Evolutionary conservation across 1,140 invertebrate genomes (phyloP).

Genomic region (Phocides pigmalion): DNA sequence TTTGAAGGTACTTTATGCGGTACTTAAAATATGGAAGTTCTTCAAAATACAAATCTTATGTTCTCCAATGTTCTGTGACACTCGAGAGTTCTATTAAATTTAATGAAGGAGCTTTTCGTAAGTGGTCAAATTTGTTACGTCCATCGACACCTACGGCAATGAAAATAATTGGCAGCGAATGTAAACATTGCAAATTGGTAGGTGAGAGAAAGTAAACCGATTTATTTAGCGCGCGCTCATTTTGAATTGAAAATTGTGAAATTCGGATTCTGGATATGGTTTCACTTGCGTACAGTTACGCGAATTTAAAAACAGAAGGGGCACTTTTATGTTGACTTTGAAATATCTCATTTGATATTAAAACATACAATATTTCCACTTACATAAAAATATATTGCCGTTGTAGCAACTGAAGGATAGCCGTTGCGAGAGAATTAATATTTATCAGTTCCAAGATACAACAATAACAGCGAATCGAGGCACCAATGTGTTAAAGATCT

Average conservation of each 20-base stretch:
- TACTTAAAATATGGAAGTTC: no score
- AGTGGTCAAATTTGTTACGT: slow-evolving; percentile 34
- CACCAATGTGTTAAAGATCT: slow-evolving; percentile 59
- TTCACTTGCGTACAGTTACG: slow-evolving; percentile 47
- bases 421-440: slow-evolving; percentile 65
- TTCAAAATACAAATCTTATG: no score
- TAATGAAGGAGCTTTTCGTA: slow-evolving; percentile 15
- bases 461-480: slow-evolving; percentile 67
- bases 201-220: slow-evolving; percentile 60
- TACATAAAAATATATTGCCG: slow-evolving; percentile 33
- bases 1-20: no score
- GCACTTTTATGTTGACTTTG: slow-evolving; percentile 41
- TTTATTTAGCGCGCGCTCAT: slow-evolving; percentile 58
- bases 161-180: slow-evolving; percentile 52
- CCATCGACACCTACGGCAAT: slow-evolving; percentile 19
- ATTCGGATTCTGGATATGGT: slow-evolving; percentile 54
- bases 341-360: slow-evolving; percentile 32
- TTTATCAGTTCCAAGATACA: slow-evolving; percentile 66
- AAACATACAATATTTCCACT: slow-evolving; percentile 38
- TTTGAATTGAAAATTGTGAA: slow-evolving; percentile 57
- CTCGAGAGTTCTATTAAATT: not conserved
- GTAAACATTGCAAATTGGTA: slow-evolving; percentile 49
- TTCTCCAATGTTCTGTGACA: no score
- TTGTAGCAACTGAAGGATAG: slow-evolving; percentile 48
- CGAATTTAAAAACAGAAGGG: slow-evolving; percentile 43